Conservation (phyloP, 1,140 invertebrate genomes). For the Archivesica marissinica region DNA sequence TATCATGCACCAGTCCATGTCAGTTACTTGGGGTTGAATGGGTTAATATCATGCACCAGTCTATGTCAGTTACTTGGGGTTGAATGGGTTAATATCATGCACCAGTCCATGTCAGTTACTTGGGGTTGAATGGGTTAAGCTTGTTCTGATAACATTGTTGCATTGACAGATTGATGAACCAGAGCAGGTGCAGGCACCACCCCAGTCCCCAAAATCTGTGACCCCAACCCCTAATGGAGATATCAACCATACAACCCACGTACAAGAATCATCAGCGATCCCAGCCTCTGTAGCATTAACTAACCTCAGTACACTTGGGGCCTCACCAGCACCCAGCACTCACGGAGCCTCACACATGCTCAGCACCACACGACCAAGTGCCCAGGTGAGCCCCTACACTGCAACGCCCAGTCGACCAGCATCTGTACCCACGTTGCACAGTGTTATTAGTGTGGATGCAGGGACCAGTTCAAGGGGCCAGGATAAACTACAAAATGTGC, state of each 20-base stretch:
- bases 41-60: too few relatives aligned
- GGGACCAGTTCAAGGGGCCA: conserved; percentile 69
- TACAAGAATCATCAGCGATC: background rate
- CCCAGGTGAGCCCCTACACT: conserved; percentile 66
- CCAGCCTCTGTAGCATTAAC: conserved; percentile 11
- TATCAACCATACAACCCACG: conserved; percentile 7
- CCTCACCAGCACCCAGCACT: conserved; percentile 35
- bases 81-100: too few relatives aligned
- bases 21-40: too few relatives aligned
- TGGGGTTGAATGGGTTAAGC: too few relatives aligned
- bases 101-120: too few relatives aligned
- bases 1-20: too few relatives aligned
- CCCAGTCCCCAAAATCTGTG: background rate
- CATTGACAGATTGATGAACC: conserved; percentile 72
- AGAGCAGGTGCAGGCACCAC: conserved; percentile 35
- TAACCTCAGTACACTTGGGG: conserved; percentile 52
- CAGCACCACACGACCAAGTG: conserved; percentile 68
- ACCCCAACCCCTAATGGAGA: conserved; percentile 24
- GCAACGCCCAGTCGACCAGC: conserved; percentile 60
- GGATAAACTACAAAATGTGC: conserved; percentile 36
- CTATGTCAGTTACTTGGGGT: too few relatives aligned
- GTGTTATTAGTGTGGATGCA: conserved; percentile 76
- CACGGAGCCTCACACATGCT: conserved; percentile 31
- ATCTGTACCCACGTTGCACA: conserved; percentile 47
- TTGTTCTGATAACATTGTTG: background rate